Evolutionary conservation across 1,140 invertebrate genomes (phyloP).

Genomic region (Augochlora pura): DNA sequence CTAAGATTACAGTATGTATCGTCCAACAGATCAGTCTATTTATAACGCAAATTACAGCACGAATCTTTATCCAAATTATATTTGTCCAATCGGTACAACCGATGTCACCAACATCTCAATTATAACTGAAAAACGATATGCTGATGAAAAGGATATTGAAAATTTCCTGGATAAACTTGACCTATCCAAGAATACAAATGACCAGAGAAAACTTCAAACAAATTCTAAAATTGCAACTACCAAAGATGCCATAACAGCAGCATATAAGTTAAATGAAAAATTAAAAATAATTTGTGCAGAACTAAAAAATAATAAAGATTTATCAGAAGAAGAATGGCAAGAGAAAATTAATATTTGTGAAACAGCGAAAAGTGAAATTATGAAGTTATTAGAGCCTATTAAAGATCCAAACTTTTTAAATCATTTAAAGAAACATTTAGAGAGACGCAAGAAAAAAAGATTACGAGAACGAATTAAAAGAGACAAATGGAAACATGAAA

Average conservation of each 20-base stretch:
- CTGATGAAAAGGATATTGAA: slow-evolving; percentile 65
- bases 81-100: slow-evolving; percentile 37
- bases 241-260: slow-evolving; percentile 68
- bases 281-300: slow-evolving; percentile 76
- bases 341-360: slow-evolving; percentile 75
- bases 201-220: slow-evolving; percentile 44
- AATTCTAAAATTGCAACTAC: slow-evolving; percentile 69
- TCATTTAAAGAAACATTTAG: slow-evolving; percentile 77
- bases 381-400: slow-evolving; percentile 73
- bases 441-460: slow-evolving; percentile 82
- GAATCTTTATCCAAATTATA: slow-evolving; percentile 46
- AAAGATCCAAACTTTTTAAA: slow-evolving; percentile 75
- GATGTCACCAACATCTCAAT: slow-evolving; percentile 26
- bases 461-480: slow-evolving; percentile 79
- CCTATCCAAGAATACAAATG: slow-evolving; percentile 9
- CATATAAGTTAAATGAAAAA: slow-evolving; percentile 73
- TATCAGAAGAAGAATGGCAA: slow-evolving; percentile 81
- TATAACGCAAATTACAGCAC: slow-evolving; percentile 40
- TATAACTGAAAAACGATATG: slow-evolving; percentile 48
- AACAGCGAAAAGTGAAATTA: slow-evolving; percentile 77
- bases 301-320: slow-evolving; percentile 74
- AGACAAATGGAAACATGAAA: slow-evolving; percentile 75
- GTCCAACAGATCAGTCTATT: slow-evolving; percentile 21
- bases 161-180: slow-evolving; percentile 59
- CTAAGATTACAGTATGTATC: slow-evolving; percentile 39